Percentiles rank a stretch among this genome's conserved stretches.
These are phyloP conservation scores for Nicator chloris DNA, from an alignment of 2,113 vertebrate genomes.

Conservation along the genomic window DNA sequence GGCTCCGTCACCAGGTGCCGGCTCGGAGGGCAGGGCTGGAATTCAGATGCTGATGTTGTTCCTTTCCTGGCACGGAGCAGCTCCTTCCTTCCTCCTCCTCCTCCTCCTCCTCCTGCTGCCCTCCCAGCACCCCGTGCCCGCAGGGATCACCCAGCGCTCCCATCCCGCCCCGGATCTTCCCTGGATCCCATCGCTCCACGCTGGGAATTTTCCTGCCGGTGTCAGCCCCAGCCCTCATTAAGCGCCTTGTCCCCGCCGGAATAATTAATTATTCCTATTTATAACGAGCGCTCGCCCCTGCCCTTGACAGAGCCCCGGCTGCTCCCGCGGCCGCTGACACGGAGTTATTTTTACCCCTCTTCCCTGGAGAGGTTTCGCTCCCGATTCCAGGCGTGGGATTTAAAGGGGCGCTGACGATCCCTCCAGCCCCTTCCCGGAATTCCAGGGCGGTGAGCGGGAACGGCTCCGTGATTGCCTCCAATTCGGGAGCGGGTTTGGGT, in stretches of 20 bases:
- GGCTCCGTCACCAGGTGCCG: too few relatives aligned
- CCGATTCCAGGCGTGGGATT: not conserved
- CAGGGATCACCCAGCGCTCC: fast-evolving
- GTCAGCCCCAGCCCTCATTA: not conserved
- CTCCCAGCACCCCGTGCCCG: not conserved
- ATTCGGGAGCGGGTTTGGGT: fast-evolving
- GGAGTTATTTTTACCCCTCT: constrained; percentile 38
- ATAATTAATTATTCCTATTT: constrained; percentile 37
- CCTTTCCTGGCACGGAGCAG: not conserved
- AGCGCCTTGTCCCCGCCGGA: not conserved
- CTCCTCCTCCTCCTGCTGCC: not conserved
- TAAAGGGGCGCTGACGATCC: not conserved
- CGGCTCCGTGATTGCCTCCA: fast-evolving
- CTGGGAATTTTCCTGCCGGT: not conserved
- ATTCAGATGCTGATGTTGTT: not conserved
- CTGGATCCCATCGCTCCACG: fast-evolving
- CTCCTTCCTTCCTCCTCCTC: not conserved
- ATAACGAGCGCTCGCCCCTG: not conserved
- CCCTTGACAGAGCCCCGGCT: not conserved
- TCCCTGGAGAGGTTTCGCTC: not conserved
- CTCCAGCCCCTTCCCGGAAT: too few relatives aligned
- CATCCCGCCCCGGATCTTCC: not conserved
- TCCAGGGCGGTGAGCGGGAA: too few relatives aligned
- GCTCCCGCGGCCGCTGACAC: not conserved
- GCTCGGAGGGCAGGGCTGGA: not conserved